A percentile compares a stretch with the other conserved stretches of the same genome.
These are phyloP conservation scores for Drosophila planitibia DNA, from an alignment of 2,888 invertebrate genomes.

Conservation along the genomic window DNA sequence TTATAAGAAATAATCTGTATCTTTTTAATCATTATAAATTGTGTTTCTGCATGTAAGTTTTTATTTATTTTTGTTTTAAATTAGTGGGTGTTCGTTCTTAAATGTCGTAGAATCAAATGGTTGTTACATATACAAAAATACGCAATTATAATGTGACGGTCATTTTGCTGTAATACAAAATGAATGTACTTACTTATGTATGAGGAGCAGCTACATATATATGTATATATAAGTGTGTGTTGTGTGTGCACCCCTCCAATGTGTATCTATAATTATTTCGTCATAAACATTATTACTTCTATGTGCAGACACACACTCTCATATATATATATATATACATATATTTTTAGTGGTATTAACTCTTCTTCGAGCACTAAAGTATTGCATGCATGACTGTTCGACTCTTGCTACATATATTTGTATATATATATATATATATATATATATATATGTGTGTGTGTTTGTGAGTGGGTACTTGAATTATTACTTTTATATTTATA, in stretches of 20 bases:
- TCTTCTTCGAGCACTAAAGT: constrained; percentile 6
- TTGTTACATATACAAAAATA: neutral
- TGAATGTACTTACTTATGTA: constrained; percentile 7
- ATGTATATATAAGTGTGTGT: constrained; percentile 19
- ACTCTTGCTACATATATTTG: constrained; percentile 2
- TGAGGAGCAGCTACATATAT: constrained; percentile 10
- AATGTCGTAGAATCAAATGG: neutral
- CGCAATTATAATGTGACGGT: constrained; percentile 9
- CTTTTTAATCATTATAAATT: constrained; percentile 51
- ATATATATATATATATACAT: neutral
- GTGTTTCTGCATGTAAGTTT: constrained; percentile 61
- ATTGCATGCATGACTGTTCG: constrained; percentile 19
- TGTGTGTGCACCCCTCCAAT: constrained; percentile 20
- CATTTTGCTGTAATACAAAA: constrained; percentile 16
- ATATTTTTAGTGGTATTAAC: neutral
- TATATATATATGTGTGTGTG: neutral
- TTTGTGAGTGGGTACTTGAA: constrained; percentile 12
- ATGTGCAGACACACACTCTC: neutral
- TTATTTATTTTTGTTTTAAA: constrained; percentile 24
- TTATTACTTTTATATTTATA: constrained; percentile 9
- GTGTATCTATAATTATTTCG: constrained; percentile 29
- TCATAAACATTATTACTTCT: constrained; percentile 22
- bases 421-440: neutral
- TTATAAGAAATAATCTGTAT: constrained; percentile 45
- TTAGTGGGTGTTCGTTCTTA: constrained; percentile 12